phyloP scores from a whole-genome alignment of 2,888 invertebrate genomes.

The Dynastes maya region DNA sequence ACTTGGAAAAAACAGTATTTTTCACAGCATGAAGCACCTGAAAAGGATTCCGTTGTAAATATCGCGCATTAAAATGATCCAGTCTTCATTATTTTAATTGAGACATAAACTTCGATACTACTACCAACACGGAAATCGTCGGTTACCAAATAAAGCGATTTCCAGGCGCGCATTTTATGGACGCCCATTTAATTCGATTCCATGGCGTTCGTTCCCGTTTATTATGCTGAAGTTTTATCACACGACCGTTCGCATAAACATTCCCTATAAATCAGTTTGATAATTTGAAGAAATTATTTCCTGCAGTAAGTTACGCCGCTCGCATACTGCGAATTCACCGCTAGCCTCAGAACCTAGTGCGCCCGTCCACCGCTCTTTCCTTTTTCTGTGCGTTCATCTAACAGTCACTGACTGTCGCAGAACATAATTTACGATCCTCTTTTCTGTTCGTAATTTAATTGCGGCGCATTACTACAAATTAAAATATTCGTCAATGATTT shows the following conservation, averaged over 20 bases:
- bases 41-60: neutral
- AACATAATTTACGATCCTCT: conserved; percentile 21
- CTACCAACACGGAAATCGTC: conserved; percentile 22
- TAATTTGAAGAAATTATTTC: conserved; percentile 44
- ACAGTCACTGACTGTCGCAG: conserved; percentile 20
- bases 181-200: conserved; percentile 13
- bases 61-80: neutral
- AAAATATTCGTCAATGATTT: conserved; percentile 43
- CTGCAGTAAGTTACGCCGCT: conserved; percentile 21
- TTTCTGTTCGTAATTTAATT: conserved; percentile 30
- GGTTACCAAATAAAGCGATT: conserved; percentile 24
- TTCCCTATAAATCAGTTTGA: conserved; percentile 41
- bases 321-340: conserved; percentile 30
- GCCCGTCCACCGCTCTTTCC: neutral
- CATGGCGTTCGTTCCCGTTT: conserved; percentile 13
- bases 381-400: conserved; percentile 2
- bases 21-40: neutral
- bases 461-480: conserved; percentile 25
- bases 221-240: conserved; percentile 29
- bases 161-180: neutral
- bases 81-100: conserved; percentile 14
- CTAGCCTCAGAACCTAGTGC: neutral
- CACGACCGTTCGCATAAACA: conserved; percentile 28
- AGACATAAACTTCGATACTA: neutral
- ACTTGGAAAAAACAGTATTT: neutral